Evolutionary conservation across 2,888 invertebrate species (phyloP).

Genomic region (Aporophyla lueneburgensis): DNA sequence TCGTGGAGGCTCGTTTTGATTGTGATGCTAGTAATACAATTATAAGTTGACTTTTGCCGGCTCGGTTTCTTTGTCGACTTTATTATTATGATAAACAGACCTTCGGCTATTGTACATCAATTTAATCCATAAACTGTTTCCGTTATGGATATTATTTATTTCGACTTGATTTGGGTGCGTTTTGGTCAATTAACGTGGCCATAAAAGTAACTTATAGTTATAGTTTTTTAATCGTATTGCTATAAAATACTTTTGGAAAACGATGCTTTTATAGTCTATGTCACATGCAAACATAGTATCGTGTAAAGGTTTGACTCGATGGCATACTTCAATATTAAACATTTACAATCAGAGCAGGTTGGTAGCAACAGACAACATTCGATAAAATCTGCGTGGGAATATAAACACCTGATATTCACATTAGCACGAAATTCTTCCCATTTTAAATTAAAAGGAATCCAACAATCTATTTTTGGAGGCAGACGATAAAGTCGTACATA

Average conservation of each 20-base stretch:
- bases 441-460: conserved; percentile 18
- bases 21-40: conserved; percentile 87
- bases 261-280: conserved; percentile 20
- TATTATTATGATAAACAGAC: conserved; percentile 88
- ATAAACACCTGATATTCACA: conserved; percentile 25
- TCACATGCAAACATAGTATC: background rate
- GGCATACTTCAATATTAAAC: conserved; percentile 1
- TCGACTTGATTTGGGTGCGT: conserved; percentile 64
- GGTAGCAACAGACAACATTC: conserved; percentile 10
- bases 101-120: conserved; percentile 82
- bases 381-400: conserved; percentile 34
- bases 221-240: conserved; percentile 56
- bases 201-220: conserved; percentile 62
- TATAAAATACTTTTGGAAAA: conserved; percentile 31
- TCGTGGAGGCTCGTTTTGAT: conserved; percentile 89
- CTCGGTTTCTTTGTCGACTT: conserved; percentile 83
- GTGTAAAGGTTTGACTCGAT: conserved; percentile 13
- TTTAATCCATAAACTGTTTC: conserved; percentile 82
- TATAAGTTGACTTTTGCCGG: conserved; percentile 87
- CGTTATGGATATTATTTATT: conserved; percentile 76
- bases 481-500: conserved; percentile 70
- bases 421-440: background rate
- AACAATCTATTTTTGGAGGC: conserved; percentile 52
- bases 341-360: background rate
- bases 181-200: conserved; percentile 66